These are phyloP conservation scores for Oedothorax gibbosus DNA, from an alignment of 1,140 invertebrate species.

Conservation along the genomic window DNA sequence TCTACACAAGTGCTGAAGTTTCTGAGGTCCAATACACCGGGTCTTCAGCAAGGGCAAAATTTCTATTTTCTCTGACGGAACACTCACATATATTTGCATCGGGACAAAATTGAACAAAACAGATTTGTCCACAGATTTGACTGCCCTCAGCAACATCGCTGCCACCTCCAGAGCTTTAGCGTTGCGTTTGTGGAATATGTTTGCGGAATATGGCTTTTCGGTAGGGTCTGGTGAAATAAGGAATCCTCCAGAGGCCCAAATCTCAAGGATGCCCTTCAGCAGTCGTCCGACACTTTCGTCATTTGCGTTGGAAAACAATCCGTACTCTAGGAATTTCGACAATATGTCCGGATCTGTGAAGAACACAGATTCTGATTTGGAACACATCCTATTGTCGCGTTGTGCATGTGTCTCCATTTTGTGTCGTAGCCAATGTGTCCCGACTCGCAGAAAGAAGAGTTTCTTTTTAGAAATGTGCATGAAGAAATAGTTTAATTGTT, in stretches of 20 bases:
- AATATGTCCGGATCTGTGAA: conserved; percentile 14
- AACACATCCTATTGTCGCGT: neutral
- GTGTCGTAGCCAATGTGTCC: neutral
- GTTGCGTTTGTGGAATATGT: too few species aligned
- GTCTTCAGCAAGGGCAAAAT: conserved; percentile 7
- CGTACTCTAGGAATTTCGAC: conserved; percentile 1
- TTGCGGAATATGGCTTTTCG: neutral
- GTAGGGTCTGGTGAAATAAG: too few species aligned
- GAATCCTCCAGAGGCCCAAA: neutral
- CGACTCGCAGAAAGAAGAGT: conserved; percentile 24
- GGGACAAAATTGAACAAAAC: neutral
- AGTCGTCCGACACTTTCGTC: conserved; percentile 20
- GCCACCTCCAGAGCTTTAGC: neutral
- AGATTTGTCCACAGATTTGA: neutral
- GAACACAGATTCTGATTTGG: neutral
- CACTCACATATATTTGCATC: neutral
- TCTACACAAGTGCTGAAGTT: conserved; percentile 43
- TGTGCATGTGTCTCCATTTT: too few species aligned
- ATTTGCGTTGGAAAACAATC: neutral
- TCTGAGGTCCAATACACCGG: conserved; percentile 19
- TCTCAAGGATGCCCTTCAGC: conserved; percentile 29
- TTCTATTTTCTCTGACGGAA: neutral
- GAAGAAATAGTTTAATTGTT: conserved; percentile 34
- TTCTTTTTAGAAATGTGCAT: conserved; percentile 27
- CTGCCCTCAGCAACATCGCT: conserved; percentile 8